Base-by-base conservation (phyloP, 2,888 invertebrate genomes). In the Macrosiphum euphorbiae region DNA sequence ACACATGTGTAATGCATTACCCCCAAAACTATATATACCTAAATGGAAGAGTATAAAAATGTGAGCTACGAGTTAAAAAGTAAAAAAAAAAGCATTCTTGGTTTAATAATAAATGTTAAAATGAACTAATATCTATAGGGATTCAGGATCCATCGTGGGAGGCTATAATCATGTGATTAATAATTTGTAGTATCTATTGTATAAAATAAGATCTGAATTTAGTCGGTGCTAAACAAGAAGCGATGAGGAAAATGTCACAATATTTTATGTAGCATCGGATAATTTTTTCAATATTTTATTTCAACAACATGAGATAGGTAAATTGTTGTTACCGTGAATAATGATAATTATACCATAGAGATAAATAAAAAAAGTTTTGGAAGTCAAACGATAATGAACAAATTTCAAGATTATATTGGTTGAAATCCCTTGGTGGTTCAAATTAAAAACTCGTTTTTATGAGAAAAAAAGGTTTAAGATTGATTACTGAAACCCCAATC, bases 391-490 rank as follows among this genome's bases (percentile, higher is more conserved):
- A 58, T 86, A 58, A 87, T 50, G 86, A 87, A 92, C 67, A 10
- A 50, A 92, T 88, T 88, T 78, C 8, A 13, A 24, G n/a, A 88
- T 78, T 88, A n/a, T 78, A 78, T 78, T n/a, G n/a, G 28, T 35
- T 3, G 50, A n/a, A 88, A 78, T 88, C 61, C 11, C 28, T n/a
- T 0, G 52, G 20, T 3, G 10, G 10, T 52, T 92, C 50, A 35
- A 67, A 87, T 92, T 92, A 88, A 92, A 87, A 78, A 41, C 67
- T 52, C 52, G 67, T 67, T 52, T 50, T n/a, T 58, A 8, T 47
- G 41, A 58, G n/a, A 86, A 58, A 35, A 58, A 44, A 87, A 87
- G 3, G n/a, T 41, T 52, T 35, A 88, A 92, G 92, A 88, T 88
- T 78, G 52, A 88, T 91, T 86, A 85, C 58, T 58, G 10, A 86